phyloP scores from a whole-genome alignment of 2,888 invertebrate genomes.

The Himalopsyche tibetana region DNA sequence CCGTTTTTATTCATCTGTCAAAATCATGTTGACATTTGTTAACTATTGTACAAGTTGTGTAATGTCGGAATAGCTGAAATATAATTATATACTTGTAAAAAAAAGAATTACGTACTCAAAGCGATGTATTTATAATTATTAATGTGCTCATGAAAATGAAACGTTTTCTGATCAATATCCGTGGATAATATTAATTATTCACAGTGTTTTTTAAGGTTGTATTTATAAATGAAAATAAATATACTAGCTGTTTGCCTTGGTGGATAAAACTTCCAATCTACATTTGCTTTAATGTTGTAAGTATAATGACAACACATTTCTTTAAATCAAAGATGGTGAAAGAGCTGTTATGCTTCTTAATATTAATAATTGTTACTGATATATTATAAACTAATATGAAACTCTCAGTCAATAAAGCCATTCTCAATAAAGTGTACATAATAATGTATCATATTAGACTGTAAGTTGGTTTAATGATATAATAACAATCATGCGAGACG shows the following conservation, averaged over 20 bases:
- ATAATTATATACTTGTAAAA: too few relatives aligned
- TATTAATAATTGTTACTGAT: slow-evolving; percentile 39
- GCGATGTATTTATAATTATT: too few relatives aligned
- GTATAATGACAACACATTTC: not conserved
- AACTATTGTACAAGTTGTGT: too few relatives aligned
- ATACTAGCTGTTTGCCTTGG: slow-evolving; percentile 54
- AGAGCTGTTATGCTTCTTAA: slow-evolving; percentile 13
- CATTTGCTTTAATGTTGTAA: slow-evolving; percentile 52
- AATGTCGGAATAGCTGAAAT: too few relatives aligned
- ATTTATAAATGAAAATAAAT: slow-evolving; percentile 18
- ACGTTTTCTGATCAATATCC: not conserved
- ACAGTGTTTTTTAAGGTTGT: not conserved
- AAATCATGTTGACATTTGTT: too few relatives aligned
- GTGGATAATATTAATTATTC: not conserved
- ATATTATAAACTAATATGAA: slow-evolving; percentile 31
- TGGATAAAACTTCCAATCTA: slow-evolving; percentile 55
- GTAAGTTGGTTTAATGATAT: not conserved
- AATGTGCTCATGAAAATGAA: not conserved
- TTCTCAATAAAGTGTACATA: slow-evolving; percentile 27
- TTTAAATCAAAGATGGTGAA: not conserved
- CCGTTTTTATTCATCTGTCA: too few relatives aligned
- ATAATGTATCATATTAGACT: slow-evolving; percentile 26
- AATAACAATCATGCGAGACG: slow-evolving; percentile 10
- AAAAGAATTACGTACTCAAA: too few relatives aligned
- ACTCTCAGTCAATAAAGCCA: slow-evolving; percentile 38